Percentiles rank a stretch among this genome's conserved stretches.
phyloP scores from a whole-genome alignment of 2,888 invertebrate genomes.

The Synergus japonicus region DNA sequence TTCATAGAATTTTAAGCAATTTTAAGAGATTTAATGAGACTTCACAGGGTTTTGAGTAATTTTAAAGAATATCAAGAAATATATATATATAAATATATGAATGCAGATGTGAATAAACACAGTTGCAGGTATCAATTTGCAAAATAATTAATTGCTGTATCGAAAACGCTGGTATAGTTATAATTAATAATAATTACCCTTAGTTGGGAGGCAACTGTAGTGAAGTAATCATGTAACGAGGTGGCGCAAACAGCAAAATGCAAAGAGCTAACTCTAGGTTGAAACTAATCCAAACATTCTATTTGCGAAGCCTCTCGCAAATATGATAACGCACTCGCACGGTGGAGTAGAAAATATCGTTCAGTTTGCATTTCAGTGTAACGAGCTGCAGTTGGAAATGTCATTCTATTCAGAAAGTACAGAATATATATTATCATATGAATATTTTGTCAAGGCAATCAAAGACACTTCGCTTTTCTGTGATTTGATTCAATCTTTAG shows the following conservation, averaged over 20 bases:
- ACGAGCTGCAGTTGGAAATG: slow-evolving; percentile 48
- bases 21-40: too few species aligned
- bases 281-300: slow-evolving; percentile 64
- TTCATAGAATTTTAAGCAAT: too few species aligned
- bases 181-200: not conserved
- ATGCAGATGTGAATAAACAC: not conserved
- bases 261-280: slow-evolving; percentile 2
- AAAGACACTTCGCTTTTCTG: too few species aligned
- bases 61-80: too few species aligned
- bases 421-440: not conserved
- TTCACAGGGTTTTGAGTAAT: too few species aligned
- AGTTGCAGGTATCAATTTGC: not conserved
- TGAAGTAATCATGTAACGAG: slow-evolving; percentile 27
- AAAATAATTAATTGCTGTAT: not conserved
- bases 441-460: not conserved
- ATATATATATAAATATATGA: too few species aligned
- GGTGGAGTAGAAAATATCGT: slow-evolving; percentile 43
- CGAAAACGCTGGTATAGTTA: not conserved
- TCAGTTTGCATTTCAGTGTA: slow-evolving; percentile 54
- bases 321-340: slow-evolving; percentile 59
- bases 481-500: too few species aligned
- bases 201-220: not conserved
- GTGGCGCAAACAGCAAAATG: slow-evolving; percentile 39
- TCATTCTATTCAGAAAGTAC: not conserved
- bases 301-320: slow-evolving; percentile 56